Percentiles rank a stretch among this genome's conserved stretches.
These are phyloP conservation scores for Microtus oregoni DNA, from an alignment of 2,113 vertebrate species.

Conservation along the genomic window DNA sequence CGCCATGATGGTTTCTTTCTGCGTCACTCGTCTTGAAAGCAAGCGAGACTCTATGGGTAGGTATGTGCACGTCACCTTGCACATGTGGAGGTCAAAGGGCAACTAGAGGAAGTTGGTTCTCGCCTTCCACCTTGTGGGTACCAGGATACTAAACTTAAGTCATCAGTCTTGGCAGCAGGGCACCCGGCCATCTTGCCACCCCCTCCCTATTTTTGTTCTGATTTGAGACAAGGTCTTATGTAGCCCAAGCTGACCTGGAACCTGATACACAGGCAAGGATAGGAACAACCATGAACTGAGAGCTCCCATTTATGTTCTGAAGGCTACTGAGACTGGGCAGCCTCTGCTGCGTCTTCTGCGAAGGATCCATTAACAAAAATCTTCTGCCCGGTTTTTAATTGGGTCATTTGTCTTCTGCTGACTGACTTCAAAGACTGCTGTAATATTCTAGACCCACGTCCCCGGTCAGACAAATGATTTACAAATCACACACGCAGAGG, in stretches of 20 bases:
- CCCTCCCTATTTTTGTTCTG: too few species aligned
- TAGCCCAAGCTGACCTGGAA: too few species aligned
- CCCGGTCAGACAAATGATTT: slow-evolving; percentile 45
- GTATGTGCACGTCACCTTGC: not conserved
- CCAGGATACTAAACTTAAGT: not conserved
- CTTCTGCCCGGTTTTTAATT: slow-evolving; percentile 9
- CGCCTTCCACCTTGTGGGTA: not conserved
- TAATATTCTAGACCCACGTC: slow-evolving; percentile 5
- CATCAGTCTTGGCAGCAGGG: too few species aligned
- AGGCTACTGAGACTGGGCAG: not conserved
- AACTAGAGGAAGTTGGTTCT: not conserved
- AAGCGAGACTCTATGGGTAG: not conserved
- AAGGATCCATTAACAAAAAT: not conserved
- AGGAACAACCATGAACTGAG: not conserved
- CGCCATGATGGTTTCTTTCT: not conserved
- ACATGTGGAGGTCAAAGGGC: not conserved
- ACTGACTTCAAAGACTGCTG: not conserved
- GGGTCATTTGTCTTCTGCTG: slow-evolving; percentile 20
- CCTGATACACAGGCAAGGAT: not conserved
- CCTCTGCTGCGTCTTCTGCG: not conserved
- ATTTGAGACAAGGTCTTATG: not conserved
- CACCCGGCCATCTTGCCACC: not conserved
- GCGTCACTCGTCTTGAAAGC: not conserved
- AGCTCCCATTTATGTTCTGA: not conserved
- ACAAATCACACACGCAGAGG: not conserved